A percentile compares a stretch with the other conserved stretches of the same genome.
These are phyloP conservation scores for Enchytraeus crypticus DNA, from an alignment of 2,888 invertebrate genomes.

Conservation along the genomic window DNA sequence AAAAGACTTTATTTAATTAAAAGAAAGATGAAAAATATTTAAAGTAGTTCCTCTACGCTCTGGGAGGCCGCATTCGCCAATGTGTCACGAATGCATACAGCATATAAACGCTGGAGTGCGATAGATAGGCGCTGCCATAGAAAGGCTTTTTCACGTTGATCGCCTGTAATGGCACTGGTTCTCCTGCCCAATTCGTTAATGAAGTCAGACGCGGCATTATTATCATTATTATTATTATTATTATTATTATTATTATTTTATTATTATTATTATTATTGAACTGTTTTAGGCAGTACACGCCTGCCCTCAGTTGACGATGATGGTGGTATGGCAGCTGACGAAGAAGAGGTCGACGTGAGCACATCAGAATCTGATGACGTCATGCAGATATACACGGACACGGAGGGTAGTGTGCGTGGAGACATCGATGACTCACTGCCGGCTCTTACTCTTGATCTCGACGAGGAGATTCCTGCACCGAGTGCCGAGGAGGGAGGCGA, in stretches of 20 bases:
- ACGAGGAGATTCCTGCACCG: not conserved
- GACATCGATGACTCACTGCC: conserved; percentile 10
- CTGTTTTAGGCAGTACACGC: conserved; percentile 6
- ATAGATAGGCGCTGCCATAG: too few species aligned
- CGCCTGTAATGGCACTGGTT: too few species aligned
- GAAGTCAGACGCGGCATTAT: too few species aligned
- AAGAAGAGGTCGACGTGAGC: conserved; percentile 37
- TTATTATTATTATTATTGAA: not conserved
- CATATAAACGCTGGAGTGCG: too few species aligned
- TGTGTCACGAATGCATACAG: too few species aligned
- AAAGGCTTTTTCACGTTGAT: too few species aligned
- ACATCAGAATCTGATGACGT: conserved; percentile 14
- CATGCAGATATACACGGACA: conserved; percentile 1
- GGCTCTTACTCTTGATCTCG: not conserved
- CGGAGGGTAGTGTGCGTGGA: not conserved
- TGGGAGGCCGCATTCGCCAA: too few species aligned
- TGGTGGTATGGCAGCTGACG: conserved; percentile 41
- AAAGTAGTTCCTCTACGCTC: too few species aligned
- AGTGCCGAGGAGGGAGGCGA: too few species aligned
- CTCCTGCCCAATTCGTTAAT: too few species aligned
- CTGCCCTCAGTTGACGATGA: conserved; percentile 33
- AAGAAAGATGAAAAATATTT: too few species aligned
- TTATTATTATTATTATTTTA: not conserved
- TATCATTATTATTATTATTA: not conserved
- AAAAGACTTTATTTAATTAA: too few species aligned